These are phyloP conservation scores for Malacoctenus gilli DNA, from an alignment of 2,797 vertebrate genomes.

Conservation along the genomic window DNA sequence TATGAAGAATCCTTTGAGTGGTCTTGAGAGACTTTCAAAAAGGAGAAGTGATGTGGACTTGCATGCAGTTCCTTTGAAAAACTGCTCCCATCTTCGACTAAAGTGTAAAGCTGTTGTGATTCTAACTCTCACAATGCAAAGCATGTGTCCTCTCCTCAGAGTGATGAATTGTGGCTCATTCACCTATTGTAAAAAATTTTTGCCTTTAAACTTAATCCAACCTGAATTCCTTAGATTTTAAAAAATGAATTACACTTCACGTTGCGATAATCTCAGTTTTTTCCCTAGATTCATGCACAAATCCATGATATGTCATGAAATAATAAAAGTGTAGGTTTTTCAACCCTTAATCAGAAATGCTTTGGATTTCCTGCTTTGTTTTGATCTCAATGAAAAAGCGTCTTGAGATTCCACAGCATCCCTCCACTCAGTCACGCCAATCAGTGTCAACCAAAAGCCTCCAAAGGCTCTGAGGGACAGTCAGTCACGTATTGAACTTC, in stretches of 20 bases:
- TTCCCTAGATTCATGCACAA: constrained; percentile 9
- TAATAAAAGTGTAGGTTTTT: constrained; percentile 51
- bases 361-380: constrained; percentile 52
- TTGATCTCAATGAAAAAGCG: constrained; percentile 45
- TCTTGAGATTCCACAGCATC: constrained; percentile 39
- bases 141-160: constrained; percentile 28
- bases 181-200: constrained; percentile 2
- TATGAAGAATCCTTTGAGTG: constrained; percentile 33
- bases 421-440: constrained; percentile 45
- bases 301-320: constrained; percentile 30
- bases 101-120: background rate
- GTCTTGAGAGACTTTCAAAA: constrained; percentile 18
- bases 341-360: constrained; percentile 20
- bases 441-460: constrained; percentile 30
- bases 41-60: constrained; percentile 1
- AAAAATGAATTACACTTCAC: constrained; percentile 26
- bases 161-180: constrained; percentile 15
- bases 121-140: constrained; percentile 7
- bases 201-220: background rate
- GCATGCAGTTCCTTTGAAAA: background rate
- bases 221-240: constrained; percentile 30
- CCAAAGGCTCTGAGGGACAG: too few species aligned
- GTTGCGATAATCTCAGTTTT: constrained; percentile 15
- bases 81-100: background rate
- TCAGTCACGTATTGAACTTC: background rate